A percentile compares a stretch with the other conserved stretches of the same genome.
phyloP scores from a whole-genome alignment of 2,797 vertebrate genomes.

The Chelon labrosus region DNA sequence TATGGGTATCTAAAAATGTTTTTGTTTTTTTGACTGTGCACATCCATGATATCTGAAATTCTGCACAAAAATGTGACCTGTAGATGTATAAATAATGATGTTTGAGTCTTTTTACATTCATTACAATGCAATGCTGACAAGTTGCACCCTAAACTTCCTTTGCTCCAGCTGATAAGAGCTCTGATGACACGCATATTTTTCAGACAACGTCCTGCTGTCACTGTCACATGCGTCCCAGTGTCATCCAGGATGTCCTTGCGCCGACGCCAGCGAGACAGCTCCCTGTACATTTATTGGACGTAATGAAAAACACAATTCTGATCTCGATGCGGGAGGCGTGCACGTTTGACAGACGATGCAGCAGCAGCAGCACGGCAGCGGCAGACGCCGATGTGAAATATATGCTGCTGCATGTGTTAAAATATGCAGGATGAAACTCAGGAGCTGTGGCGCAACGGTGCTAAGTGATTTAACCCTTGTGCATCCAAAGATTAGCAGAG shows the following conservation, averaged over 20 bases:
- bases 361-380: conserved; percentile 14
- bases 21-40: no score
- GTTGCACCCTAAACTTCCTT: not conserved
- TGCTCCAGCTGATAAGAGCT: not conserved
- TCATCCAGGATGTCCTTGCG: conserved; percentile 18
- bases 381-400: conserved; percentile 57
- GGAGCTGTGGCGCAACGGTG: conserved; percentile 10
- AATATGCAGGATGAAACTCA: conserved; percentile 63
- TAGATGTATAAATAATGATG: not conserved
- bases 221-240: not conserved
- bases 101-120: not conserved
- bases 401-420: conserved; percentile 56
- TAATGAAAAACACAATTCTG: conserved; percentile 50
- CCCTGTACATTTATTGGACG: conserved; percentile 25
- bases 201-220: not conserved
- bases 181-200: not conserved
- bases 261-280: conserved; percentile 23
- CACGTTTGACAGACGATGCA: conserved; percentile 48
- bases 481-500: conserved; percentile 19
- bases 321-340: conserved; percentile 48
- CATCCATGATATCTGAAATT: not conserved
- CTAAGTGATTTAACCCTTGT: conserved; percentile 51
- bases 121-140: not conserved
- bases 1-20: no score
- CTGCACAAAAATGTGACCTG: not conserved